These are phyloP conservation scores for Pseudochirops cupreus DNA, from an alignment of 2,797 vertebrate species.

Conservation along the genomic window DNA sequence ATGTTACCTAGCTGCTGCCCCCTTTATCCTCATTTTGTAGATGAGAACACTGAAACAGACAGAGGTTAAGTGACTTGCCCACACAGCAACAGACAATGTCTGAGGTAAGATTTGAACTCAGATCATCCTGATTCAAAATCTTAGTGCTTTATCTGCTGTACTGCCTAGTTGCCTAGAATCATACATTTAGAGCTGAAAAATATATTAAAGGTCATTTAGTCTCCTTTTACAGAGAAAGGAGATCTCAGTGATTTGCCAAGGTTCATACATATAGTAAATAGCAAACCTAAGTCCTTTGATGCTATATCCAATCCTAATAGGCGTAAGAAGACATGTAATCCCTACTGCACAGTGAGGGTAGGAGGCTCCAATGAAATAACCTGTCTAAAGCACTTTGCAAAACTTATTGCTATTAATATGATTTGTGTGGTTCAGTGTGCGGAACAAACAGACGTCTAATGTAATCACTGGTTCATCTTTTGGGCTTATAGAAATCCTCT, in stretches of 20 bases:
- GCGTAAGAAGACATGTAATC: background rate
- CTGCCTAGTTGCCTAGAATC: background rate
- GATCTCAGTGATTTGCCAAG: background rate
- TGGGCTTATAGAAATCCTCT: background rate
- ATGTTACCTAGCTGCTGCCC: too few relatives aligned
- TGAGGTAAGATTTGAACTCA: background rate
- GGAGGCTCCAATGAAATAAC: background rate
- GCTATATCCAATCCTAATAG: background rate
- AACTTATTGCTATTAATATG: background rate
- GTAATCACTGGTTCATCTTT: conserved; percentile 1
- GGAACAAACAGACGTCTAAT: background rate
- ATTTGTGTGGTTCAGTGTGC: background rate
- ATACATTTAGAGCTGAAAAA: background rate
- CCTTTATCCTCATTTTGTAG: background rate
- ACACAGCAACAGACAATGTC: background rate
- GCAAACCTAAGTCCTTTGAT: background rate
- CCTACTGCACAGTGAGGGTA: background rate
- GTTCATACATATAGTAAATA: background rate
- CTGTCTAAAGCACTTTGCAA: background rate
- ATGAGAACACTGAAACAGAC: background rate
- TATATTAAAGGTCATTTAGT: background rate
- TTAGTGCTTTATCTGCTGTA: background rate
- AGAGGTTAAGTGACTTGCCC: background rate
- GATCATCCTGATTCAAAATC: background rate
- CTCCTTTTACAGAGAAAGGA: background rate